A percentile compares a stretch with the other conserved stretches of the same genome.
phyloP scores from a whole-genome alignment of 2,113 vertebrate species.

The Cheilinus undulatus region DNA sequence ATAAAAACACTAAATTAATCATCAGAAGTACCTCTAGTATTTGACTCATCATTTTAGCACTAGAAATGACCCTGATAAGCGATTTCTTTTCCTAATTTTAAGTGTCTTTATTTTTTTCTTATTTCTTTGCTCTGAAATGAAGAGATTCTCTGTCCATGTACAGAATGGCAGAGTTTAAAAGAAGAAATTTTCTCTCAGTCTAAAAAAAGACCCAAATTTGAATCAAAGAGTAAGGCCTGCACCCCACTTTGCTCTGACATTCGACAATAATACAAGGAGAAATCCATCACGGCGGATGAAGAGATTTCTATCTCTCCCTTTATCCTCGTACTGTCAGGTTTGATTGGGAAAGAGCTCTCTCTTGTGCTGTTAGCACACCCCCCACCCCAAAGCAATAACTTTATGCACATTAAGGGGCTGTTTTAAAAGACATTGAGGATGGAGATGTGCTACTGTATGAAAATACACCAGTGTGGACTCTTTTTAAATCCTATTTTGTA shows the following conservation, averaged over 20 bases:
- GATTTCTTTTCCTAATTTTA: background rate
- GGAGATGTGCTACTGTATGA: background rate
- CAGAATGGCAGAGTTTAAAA: constrained; percentile 3
- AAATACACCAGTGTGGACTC: background rate
- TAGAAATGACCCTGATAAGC: too few relatives aligned
- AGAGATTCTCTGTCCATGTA: constrained; percentile 1
- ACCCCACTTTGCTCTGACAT: constrained; percentile 18
- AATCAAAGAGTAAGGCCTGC: constrained; percentile 30
- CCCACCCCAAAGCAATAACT: background rate
- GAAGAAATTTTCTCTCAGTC: background rate
- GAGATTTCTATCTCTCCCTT: constrained; percentile 42
- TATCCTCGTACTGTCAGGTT: constrained; percentile 40
- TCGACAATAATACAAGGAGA: constrained; percentile 30
- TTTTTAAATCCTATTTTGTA: background rate
- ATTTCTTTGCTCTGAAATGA: background rate
- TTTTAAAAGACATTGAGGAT: constrained; percentile 6
- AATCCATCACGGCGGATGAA: constrained; percentile 57
- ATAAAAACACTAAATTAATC: background rate
- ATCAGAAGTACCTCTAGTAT: background rate
- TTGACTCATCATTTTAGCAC: background rate
- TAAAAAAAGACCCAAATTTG: constrained; percentile 20
- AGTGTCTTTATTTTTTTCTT: background rate
- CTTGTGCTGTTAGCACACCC: constrained; percentile 29
- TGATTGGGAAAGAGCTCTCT: constrained; percentile 41
- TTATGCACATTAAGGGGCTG: constrained; percentile 1